These are phyloP conservation scores for Drosophila leonis DNA, from an alignment of 2,888 invertebrate species.

Conservation along the genomic window DNA sequence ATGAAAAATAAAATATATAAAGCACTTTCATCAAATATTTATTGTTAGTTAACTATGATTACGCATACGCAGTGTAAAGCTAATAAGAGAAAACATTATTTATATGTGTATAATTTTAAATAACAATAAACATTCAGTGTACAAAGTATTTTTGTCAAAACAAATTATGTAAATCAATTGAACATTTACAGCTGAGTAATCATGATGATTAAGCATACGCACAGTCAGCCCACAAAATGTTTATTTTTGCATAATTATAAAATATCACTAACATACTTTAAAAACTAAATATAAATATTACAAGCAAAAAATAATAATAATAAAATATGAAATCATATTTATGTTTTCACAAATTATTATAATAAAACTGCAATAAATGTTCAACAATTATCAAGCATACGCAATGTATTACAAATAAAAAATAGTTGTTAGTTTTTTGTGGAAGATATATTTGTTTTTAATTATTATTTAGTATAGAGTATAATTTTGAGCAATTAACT, in stretches of 20 bases:
- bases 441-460: not conserved
- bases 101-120: not conserved
- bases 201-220: conserved; percentile 3
- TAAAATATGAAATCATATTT: not conserved
- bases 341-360: not conserved
- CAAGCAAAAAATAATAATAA: no score
- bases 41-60: conserved; percentile 3
- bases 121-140: not conserved
- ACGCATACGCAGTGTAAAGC: not conserved
- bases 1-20: no score
- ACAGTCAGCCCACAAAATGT: no score
- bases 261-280: no score
- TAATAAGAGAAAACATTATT: not conserved
- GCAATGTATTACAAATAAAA: not conserved
- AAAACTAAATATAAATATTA: not conserved
- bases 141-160: not conserved
- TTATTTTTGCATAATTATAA: no score
- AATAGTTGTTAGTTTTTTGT: not conserved
- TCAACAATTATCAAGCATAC: not conserved
- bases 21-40: not conserved
- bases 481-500: conserved; percentile 1
- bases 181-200: not conserved
- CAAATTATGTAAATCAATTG: not conserved
- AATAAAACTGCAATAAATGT: not conserved
- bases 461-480: conserved; percentile 1